Evolutionary conservation across 2,113 vertebrate species (phyloP).

Genomic region (Psophia crepitans): DNA sequence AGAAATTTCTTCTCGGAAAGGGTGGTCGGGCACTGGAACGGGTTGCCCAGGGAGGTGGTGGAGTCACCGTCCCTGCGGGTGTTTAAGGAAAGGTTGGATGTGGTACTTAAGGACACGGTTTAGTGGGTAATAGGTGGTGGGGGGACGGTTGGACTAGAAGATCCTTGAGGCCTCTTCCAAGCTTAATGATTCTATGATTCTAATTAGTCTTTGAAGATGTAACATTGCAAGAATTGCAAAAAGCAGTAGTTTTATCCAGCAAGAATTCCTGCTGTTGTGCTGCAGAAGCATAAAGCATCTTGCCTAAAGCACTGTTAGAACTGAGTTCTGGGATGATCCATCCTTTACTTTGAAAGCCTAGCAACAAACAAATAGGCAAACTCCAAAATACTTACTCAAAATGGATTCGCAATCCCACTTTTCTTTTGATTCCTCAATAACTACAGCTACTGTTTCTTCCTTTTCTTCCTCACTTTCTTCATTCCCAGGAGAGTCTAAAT

Average conservation of each 20-base stretch:
- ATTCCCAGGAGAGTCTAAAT: constrained; percentile 54
- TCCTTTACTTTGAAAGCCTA: background rate
- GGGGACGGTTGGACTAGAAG: too few relatives aligned
- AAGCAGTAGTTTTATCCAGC: background rate
- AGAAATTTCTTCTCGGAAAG: too few relatives aligned
- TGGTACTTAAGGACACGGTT: too few relatives aligned
- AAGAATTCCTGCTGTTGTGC: background rate
- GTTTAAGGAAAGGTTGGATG: too few relatives aligned
- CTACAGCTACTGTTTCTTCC: constrained; percentile 80
- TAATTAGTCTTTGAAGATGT: background rate
- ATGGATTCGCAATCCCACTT: constrained; percentile 98
- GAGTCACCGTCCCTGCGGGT: too few relatives aligned
- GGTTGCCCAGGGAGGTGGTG: too few relatives aligned
- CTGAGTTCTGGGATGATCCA: background rate
- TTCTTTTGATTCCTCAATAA: constrained; percentile 80
- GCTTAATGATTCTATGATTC: too few relatives aligned
- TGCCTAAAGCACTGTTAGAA: background rate
- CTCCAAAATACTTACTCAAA: constrained; percentile 84
- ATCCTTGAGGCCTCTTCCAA: too few relatives aligned
- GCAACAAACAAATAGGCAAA: background rate
- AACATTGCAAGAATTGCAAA: background rate
- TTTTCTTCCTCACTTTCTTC: constrained; percentile 81
- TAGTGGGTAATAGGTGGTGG: too few relatives aligned
- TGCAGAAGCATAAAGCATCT: background rate
- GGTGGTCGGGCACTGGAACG: too few relatives aligned